A percentile compares a stretch with the other conserved stretches of the same genome.
Evolutionary conservation across 2,113 vertebrate species (phyloP).

Genomic region (Lucifuga dentata): DNA sequence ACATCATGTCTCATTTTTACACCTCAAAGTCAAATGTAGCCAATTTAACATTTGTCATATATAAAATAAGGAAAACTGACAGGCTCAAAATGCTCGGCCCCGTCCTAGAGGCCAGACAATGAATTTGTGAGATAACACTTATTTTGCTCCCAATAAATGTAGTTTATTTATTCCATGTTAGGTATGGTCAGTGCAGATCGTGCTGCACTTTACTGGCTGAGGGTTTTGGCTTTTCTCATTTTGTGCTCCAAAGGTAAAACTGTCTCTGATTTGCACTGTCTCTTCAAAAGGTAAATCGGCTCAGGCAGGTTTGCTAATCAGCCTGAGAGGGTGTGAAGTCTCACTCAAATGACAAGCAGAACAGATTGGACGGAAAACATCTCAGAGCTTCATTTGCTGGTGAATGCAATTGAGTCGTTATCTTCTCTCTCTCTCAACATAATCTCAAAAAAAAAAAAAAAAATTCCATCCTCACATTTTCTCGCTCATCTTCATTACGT

Average conservation of each 20-base stretch:
- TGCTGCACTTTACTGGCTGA: not conserved
- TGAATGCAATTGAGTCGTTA: slow-evolving; percentile 46
- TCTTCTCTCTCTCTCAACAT: slow-evolving; percentile 26
- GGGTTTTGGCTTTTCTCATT: slow-evolving; percentile 13
- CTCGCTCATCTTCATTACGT: slow-evolving; percentile 31
- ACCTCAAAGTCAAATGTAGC: slow-evolving; percentile 44
- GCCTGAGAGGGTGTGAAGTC: slow-evolving; percentile 3
- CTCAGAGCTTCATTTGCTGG: slow-evolving; percentile 56
- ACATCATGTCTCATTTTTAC: slow-evolving; percentile 67
- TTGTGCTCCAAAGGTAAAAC: slow-evolving; percentile 10
- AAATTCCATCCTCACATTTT: slow-evolving; percentile 12
- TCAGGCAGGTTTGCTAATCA: slow-evolving; percentile 24
- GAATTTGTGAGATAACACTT: not conserved
- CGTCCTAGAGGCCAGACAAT: not conserved
- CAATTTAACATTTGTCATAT: slow-evolving; percentile 34
- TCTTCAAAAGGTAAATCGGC: slow-evolving; percentile 26
- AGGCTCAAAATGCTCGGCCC: too few species aligned
- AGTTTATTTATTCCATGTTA: too few species aligned
- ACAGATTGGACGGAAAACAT: slow-evolving; percentile 41
- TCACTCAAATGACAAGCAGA: slow-evolving; percentile 42
- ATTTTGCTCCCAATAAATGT: not conserved
- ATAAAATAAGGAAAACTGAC: too few species aligned
- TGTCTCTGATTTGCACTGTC: slow-evolving; percentile 6
- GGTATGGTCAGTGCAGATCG: not conserved
- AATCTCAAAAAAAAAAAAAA: slow-evolving; percentile 37